phyloP scores from a whole-genome alignment of 1,140 invertebrate species.

The Mercenaria mercenaria region DNA sequence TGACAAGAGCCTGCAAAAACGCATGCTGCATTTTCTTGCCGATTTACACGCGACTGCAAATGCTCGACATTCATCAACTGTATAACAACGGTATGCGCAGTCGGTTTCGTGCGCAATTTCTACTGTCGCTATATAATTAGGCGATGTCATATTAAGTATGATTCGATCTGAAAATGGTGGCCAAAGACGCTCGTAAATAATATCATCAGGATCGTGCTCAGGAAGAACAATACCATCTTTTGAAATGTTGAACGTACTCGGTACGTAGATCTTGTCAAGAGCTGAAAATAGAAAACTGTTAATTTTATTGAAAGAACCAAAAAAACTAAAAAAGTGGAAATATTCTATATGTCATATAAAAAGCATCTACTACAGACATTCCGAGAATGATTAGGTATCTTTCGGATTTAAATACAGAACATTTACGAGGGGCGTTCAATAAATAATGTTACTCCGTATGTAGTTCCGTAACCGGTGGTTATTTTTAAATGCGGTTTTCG shows the following conservation, averaged over 20 bases:
- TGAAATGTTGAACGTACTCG: conserved; percentile 29
- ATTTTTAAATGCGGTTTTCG: no score
- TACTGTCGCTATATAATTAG: conserved; percentile 36
- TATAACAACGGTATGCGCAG: conserved; percentile 63
- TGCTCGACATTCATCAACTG: conserved; percentile 46
- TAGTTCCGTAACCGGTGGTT: no score
- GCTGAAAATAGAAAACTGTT: no score
- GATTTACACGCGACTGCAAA: conserved; percentile 57
- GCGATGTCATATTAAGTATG: conserved; percentile 12
- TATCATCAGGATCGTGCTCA: not conserved
- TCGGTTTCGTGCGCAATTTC: conserved; percentile 57
- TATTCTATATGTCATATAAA: no score
- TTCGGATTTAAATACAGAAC: no score
- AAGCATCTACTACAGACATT: no score
- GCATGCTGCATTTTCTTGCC: conserved; percentile 30
- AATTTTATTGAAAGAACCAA: no score
- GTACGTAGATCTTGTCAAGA: conserved; percentile 45
- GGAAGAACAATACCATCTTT: not conserved
- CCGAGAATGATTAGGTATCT: no score
- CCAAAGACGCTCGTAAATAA: conserved; percentile 54
- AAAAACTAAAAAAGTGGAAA: no score
- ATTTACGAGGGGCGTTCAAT: no score
- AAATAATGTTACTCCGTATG: no score
- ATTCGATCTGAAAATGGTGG: conserved; percentile 25
- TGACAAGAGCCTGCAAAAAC: conserved; percentile 45